Evolutionary conservation across 2,797 vertebrate genomes (phyloP).

Genomic region (Myotis pilosus): DNA sequence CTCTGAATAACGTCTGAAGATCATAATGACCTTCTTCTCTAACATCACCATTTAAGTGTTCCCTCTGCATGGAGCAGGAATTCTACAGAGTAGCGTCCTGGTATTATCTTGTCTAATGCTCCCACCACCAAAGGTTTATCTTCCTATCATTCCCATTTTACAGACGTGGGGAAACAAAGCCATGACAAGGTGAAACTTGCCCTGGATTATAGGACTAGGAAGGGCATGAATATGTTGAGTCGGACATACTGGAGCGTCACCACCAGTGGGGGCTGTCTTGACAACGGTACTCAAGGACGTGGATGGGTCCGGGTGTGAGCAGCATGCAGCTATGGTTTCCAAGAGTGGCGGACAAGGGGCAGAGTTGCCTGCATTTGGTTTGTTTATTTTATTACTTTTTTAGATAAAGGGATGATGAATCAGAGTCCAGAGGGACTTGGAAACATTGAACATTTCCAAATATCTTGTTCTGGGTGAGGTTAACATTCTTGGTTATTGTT

Average conservation of each 20-base stretch:
- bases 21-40: background rate
- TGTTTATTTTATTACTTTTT: constrained; percentile 15
- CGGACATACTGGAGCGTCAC: too few relatives aligned
- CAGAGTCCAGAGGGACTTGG: background rate
- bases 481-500: background rate
- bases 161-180: background rate
- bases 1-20: background rate
- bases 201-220: background rate
- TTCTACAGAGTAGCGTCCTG: background rate
- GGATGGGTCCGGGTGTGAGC: background rate
- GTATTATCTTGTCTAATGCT: background rate
- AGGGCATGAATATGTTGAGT: background rate
- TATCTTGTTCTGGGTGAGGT: background rate
- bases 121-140: background rate
- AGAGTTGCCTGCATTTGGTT: background rate
- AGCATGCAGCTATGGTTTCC: background rate
- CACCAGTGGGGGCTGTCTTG: background rate
- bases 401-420: background rate
- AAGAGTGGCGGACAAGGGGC: background rate
- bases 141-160: background rate
- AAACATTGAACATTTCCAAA: background rate
- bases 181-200: background rate
- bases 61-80: background rate
- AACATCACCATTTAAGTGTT: background rate
- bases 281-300: background rate